Percentiles rank a stretch among this genome's conserved stretches.
These are phyloP conservation scores for Caenorhabditis panamensis DNA, from an alignment of 2,888 invertebrate species.

Conservation along the genomic window DNA sequence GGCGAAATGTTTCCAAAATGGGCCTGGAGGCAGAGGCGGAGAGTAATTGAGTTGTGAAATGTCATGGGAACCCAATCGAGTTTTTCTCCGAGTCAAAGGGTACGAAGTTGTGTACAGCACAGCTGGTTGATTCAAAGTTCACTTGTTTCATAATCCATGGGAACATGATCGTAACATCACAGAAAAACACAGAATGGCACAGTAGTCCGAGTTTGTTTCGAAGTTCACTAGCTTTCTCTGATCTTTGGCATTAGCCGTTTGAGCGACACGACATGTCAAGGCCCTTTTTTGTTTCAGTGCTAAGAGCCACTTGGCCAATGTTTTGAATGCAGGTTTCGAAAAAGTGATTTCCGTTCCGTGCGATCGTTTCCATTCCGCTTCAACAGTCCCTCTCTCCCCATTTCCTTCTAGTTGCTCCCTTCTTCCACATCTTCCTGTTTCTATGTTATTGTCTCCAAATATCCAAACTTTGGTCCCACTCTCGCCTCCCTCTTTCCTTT, in stretches of 20 bases:
- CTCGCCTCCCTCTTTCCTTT: neutral
- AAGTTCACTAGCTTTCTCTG: too few relatives aligned
- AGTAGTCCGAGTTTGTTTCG: too few relatives aligned
- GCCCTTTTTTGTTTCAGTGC: too few relatives aligned
- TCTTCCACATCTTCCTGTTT: slow-evolving; percentile 25
- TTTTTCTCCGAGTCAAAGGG: neutral
- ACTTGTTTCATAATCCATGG: neutral
- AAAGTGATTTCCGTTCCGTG: neutral
- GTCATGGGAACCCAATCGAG: slow-evolving; percentile 25
- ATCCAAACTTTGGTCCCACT: slow-evolving; percentile 42
- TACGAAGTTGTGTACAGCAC: slow-evolving; percentile 2
- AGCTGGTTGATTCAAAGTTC: neutral
- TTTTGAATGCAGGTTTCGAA: too few relatives aligned
- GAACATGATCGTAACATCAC: too few relatives aligned
- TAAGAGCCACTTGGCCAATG: too few relatives aligned
- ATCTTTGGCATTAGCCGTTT: too few relatives aligned
- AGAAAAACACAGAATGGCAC: too few relatives aligned
- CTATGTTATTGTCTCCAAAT: slow-evolving; percentile 15
- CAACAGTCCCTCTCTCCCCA: slow-evolving; percentile 7
- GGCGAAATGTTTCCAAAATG: slow-evolving; percentile 24
- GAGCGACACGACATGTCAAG: too few relatives aligned
- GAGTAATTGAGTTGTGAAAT: slow-evolving; percentile 36
- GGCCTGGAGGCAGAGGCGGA: neutral
- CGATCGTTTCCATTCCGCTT: neutral
- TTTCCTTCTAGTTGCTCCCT: slow-evolving; percentile 12